A percentile compares a stretch with the other conserved stretches of the same genome.
These are phyloP conservation scores for Dromiciops gliroides DNA, from an alignment of 2,113 vertebrate genomes.

Conservation along the genomic window DNA sequence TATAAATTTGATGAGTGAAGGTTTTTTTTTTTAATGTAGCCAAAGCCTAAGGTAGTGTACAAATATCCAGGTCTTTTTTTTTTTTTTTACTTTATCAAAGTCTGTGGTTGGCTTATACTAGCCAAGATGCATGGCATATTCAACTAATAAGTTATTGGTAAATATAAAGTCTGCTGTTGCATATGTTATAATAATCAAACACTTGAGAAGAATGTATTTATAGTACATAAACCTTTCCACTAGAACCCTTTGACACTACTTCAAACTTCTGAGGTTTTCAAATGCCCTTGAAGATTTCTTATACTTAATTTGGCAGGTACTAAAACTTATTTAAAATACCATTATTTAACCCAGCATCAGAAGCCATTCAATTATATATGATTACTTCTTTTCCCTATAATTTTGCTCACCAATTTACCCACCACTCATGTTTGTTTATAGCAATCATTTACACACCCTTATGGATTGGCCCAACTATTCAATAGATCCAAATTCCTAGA, in stretches of 20 bases:
- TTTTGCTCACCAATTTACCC: slow-evolving; percentile 60
- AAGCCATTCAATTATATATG: slow-evolving; percentile 37
- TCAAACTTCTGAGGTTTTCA: slow-evolving; percentile 13
- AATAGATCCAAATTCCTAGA: slow-evolving; percentile 55
- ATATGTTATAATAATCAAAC: background rate
- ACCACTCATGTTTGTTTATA: slow-evolving; percentile 63
- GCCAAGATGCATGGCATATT: background rate
- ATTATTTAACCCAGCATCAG: slow-evolving; percentile 14
- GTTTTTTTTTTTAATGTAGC: background rate
- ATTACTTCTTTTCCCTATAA: slow-evolving; percentile 63
- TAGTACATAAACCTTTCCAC: background rate
- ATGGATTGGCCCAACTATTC: slow-evolving; percentile 46
- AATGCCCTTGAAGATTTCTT: slow-evolving; percentile 26
- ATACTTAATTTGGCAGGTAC: slow-evolving; percentile 18
- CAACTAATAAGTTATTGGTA: background rate
- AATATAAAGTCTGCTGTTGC: background rate
- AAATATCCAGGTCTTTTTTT: too few relatives aligned
- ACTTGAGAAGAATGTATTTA: background rate
- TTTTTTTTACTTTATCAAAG: background rate
- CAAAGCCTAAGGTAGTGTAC: background rate
- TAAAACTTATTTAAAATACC: slow-evolving; percentile 51
- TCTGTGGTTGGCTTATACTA: background rate
- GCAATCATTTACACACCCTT: slow-evolving; percentile 59
- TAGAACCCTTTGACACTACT: slow-evolving; percentile 4
- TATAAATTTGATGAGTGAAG: background rate